These are phyloP conservation scores for Pomatostomus ruficeps DNA, from an alignment of 2,113 vertebrate genomes.

Conservation along the genomic window DNA sequence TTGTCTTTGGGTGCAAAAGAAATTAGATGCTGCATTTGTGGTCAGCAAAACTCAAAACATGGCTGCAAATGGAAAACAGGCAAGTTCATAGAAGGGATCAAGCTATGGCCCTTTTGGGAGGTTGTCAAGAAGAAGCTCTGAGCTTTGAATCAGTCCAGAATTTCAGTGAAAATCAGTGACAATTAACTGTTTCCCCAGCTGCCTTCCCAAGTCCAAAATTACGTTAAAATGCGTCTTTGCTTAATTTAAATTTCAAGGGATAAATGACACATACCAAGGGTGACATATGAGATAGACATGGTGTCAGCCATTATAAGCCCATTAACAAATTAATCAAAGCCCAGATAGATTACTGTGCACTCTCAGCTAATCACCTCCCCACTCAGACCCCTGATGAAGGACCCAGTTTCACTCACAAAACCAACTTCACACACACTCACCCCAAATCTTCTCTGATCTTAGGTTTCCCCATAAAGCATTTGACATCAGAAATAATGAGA, in stretches of 20 bases:
- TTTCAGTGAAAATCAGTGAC: background rate
- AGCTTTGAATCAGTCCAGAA: background rate
- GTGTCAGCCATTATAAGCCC: background rate
- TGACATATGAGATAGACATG: background rate
- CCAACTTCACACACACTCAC: background rate
- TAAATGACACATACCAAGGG: background rate
- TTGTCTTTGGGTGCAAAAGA: background rate
- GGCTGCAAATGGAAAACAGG: background rate
- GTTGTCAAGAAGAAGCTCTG: background rate
- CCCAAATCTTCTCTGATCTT: constrained; percentile 24
- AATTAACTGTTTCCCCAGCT: background rate
- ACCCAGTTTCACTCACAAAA: background rate
- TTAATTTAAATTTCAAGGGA: background rate
- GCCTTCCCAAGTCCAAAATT: background rate
- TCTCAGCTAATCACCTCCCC: background rate
- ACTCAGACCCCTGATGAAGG: background rate
- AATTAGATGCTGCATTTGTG: background rate
- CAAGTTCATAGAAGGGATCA: background rate
- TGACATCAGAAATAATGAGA: constrained; percentile 49
- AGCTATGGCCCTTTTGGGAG: background rate
- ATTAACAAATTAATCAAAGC: constrained; percentile 53
- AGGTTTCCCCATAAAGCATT: background rate
- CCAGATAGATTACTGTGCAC: background rate
- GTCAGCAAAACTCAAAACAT: background rate
- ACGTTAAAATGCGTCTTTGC: background rate